These are phyloP conservation scores for Anomalospiza imberbis DNA, from an alignment of 2,797 vertebrate genomes.

Conservation along the genomic window DNA sequence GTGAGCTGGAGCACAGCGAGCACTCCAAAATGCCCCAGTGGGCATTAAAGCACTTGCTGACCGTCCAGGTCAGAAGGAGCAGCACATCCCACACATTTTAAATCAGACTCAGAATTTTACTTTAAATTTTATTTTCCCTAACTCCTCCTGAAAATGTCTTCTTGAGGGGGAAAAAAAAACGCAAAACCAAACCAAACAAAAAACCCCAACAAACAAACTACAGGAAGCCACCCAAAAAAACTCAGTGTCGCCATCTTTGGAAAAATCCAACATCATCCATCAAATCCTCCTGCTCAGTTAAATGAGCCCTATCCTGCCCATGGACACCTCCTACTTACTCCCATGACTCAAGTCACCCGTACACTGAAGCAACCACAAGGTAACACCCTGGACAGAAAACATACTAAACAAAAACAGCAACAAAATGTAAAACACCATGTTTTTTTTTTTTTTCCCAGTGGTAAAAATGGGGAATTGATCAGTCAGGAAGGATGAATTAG, in stretches of 20 bases:
- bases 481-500: neutral
- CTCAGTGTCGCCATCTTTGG: neutral
- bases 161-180: rapidly evolving
- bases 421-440: neutral
- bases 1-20: neutral
- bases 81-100: neutral
- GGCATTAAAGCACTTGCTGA: neutral
- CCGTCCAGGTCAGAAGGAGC: neutral
- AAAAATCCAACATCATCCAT: neutral
- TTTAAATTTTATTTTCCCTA: neutral
- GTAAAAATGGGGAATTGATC: neutral
- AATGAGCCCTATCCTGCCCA: neutral
- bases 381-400: conserved; percentile 10
- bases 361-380: neutral
- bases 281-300: neutral
- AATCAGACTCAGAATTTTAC: neutral
- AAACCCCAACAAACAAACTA: neutral
- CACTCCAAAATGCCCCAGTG: neutral
- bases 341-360: conserved; percentile 23
- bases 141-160: neutral
- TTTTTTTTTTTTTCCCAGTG: neutral
- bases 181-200: neutral
- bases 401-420: neutral
- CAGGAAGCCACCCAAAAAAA: neutral
- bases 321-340: neutral